Evolutionary conservation across 2,888 invertebrate species (phyloP).

Genomic region (Tetragnatha montana): DNA sequence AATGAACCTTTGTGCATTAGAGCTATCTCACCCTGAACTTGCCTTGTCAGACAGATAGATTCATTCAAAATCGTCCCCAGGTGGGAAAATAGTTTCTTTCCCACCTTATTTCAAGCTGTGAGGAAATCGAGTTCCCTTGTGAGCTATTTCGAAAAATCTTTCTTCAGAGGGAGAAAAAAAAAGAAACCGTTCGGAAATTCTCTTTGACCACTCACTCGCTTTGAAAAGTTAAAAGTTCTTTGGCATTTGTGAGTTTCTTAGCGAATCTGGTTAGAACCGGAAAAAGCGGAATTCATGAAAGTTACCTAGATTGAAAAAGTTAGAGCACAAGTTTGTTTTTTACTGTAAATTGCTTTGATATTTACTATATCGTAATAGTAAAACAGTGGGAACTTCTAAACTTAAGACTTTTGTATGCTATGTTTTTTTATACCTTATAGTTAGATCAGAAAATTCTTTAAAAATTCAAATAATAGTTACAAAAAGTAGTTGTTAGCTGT

Average conservation of each 20-base stretch:
- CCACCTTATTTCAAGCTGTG: neutral
- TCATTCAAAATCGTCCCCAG: neutral
- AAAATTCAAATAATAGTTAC: too few species aligned
- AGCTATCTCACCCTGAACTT: neutral
- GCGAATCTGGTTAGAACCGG: too few species aligned
- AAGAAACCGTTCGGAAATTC: neutral
- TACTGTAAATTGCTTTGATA: too few species aligned
- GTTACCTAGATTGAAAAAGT: too few species aligned
- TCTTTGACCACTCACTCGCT: neutral
- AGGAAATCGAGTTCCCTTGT: neutral
- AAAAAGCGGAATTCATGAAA: too few species aligned
- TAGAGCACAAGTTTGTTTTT: too few species aligned
- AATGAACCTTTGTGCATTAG: neutral
- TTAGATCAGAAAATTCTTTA: too few species aligned
- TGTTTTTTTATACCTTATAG: too few species aligned
- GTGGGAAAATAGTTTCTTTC: neutral
- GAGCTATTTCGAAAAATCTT: neutral
- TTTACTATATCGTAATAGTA: too few species aligned
- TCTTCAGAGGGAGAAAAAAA: neutral
- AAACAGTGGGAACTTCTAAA: too few species aligned
- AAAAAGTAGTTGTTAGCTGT: too few species aligned
- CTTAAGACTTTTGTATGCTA: too few species aligned
- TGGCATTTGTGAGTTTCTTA: neutral
- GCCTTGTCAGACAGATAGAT: neutral
- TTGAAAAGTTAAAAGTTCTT: neutral